Base-by-base conservation (phyloP, 2,113 vertebrate genomes). In the Ia io region DNA sequence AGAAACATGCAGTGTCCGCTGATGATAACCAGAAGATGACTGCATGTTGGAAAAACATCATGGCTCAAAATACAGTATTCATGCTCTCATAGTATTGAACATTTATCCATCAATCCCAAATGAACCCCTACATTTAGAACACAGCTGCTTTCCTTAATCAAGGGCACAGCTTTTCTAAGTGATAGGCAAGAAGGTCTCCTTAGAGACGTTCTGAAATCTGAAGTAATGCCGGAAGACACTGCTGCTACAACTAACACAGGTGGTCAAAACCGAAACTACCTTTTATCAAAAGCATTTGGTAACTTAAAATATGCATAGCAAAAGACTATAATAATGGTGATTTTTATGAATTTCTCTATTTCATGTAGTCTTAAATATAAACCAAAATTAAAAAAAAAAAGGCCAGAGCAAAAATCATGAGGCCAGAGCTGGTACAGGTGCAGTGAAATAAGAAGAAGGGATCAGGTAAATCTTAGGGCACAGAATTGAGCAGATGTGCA, bases 211-310 rank as follows among this genome's bases (percentile, higher is more conserved):
- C 63, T 63, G 22, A 97, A 93, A 85, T 40, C 49, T 17, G 44
- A 94, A 78, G 37, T 82, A 37, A 37, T 80, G 35, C 74, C 49
- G 61, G 40, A 61, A 61, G 59, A 44, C 8, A 40, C 67, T 90
- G 37, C 69, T 73, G 51, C 47, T 77, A 22, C 32, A 88, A 0
- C 90, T 79, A 76, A 84, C 74, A 87, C 87, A 84, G 78, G 74
- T 94, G 93, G 84, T 83, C 90, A 93, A 80, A 95, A 91, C 78
- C 12, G 44, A 96, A 96, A 91, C 53, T 49, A 22, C 51, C 22
- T 47, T 53, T 63, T 92, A 85, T 88, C 49, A 35, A 37, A 88
- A 40, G 47, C 76, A 37, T 76, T 69, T 1, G 5, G 9, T 82
- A 61, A 87, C 84, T 78, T 92, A 92, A 97, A 92, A 85, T 76